Evolutionary conservation across 2,797 vertebrate species (phyloP).

Genomic region (Coccyzus lansbergi): DNA sequence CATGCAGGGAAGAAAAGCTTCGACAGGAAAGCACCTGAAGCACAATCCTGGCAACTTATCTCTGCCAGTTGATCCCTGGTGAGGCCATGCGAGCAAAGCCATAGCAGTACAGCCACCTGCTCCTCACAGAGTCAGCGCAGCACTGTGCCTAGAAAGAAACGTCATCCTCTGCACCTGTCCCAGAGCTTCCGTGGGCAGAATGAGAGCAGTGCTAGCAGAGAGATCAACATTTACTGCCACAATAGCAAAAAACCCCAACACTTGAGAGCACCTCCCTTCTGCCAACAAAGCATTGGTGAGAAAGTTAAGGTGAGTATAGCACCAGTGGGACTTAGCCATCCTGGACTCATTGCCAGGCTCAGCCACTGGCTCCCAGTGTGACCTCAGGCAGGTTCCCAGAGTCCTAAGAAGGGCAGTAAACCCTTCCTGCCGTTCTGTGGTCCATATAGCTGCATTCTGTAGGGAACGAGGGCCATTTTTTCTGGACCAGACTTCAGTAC

Average conservation of each 20-base stretch:
- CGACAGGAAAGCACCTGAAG: constrained; percentile 11
- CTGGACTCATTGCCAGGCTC: background rate
- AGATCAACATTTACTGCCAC: background rate
- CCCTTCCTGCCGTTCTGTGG: background rate
- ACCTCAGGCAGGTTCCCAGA: background rate
- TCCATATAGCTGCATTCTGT: background rate
- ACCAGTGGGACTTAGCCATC: fast-evolving
- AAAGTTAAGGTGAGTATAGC: background rate
- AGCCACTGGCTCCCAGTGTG: background rate
- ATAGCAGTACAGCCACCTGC: background rate
- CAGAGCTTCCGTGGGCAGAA: background rate
- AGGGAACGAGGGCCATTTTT: background rate
- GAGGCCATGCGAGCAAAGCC: background rate
- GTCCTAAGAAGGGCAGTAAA: background rate
- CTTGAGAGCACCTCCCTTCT: background rate
- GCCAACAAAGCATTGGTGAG: background rate
- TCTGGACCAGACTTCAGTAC: background rate
- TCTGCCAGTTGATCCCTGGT: background rate
- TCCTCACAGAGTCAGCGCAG: background rate
- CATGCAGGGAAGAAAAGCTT: constrained; percentile 31
- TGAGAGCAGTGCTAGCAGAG: background rate
- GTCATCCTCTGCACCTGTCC: background rate
- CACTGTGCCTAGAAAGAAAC: background rate
- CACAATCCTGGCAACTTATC: background rate
- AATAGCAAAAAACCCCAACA: background rate